Evolutionary conservation across 2,888 invertebrate species (phyloP), one percentile per base, ranked within the genome.

Genomic region (Patella pellucida): DNA sequence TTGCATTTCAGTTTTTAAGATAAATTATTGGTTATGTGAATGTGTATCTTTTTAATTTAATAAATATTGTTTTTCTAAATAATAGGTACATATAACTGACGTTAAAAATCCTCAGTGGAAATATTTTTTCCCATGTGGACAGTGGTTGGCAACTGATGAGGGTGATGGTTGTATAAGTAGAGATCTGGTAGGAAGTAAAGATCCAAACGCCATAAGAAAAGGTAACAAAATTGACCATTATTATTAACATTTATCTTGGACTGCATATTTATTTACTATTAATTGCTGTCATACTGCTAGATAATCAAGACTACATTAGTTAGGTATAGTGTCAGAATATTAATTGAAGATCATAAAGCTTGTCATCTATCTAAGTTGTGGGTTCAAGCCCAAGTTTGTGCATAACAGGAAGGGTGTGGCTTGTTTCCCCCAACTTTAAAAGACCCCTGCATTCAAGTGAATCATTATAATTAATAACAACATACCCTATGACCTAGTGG

Each of bases 61-160:
- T 41, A 9, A 41, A 3, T 31, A n/a, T 56, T 50, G 69, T n/a
- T 71, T 73, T 9, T 9, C 41, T 9, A 41, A 41, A 41, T 75
- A 79, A 0, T 76, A 90, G 90, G 83, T 91, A 77, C 90, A 91
- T 3, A 87, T 91, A 15, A 89, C 90, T 54, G 91, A 91, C 78
- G 67, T 90, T 54, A 83, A 86, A 71, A 86, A 90, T 76, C 87
- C 88, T 1, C 87, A 89, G 76, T 89, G 89, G 89, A 89, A 88
- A 78, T 91, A 88, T 79, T 91, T 85, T 82, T 91, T 91, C 79
- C 89, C 90, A 0, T 91, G 91, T 81, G 87, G 88, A 11, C 86
- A 88, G 75, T 91, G 91, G 91, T 78, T 91, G 62, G 88, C 90
- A 52, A 87, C 85, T 73, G 88, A 88, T 78, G 90, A 91, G 78